These are phyloP conservation scores for Tenualosa ilisha DNA, from an alignment of 2,797 vertebrate species.

Conservation along the genomic window DNA sequence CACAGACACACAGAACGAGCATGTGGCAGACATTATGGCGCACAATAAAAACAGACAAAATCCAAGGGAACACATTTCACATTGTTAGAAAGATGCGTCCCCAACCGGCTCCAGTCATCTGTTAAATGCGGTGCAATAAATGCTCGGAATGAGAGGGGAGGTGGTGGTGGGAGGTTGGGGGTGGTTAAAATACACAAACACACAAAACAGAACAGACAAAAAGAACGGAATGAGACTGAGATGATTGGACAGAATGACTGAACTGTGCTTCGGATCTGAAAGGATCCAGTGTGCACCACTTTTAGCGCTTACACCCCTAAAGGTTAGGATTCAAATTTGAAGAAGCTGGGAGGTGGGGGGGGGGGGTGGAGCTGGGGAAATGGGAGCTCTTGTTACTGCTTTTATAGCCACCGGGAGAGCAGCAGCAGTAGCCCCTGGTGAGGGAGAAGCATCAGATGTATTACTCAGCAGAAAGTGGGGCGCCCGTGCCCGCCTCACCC, in stretches of 20 bases:
- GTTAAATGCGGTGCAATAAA: constrained; percentile 19
- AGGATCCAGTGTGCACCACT: background rate
- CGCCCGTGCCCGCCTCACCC: background rate
- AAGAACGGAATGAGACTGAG: background rate
- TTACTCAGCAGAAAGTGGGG: constrained; percentile 1
- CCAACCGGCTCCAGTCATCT: background rate
- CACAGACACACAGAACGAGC: background rate
- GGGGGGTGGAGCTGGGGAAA: background rate
- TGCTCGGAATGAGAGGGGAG: background rate
- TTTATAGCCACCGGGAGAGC: background rate
- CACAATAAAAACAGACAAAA: constrained; percentile 23
- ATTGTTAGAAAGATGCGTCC: constrained; percentile 10
- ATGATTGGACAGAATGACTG: background rate
- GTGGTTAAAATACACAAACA: background rate
- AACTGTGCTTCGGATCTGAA: background rate
- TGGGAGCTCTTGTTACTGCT: background rate
- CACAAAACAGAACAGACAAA: background rate
- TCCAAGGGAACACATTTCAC: constrained; percentile 14
- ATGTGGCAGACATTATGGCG: constrained; percentile 21
- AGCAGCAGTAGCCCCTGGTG: background rate
- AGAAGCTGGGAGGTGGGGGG: too few relatives aligned
- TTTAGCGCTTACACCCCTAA: background rate
- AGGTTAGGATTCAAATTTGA: background rate
- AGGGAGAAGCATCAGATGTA: background rate
- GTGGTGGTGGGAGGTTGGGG: background rate